phyloP scores from a whole-genome alignment of 2,797 vertebrate species.

The Pseudochaenichthys georgianus region DNA sequence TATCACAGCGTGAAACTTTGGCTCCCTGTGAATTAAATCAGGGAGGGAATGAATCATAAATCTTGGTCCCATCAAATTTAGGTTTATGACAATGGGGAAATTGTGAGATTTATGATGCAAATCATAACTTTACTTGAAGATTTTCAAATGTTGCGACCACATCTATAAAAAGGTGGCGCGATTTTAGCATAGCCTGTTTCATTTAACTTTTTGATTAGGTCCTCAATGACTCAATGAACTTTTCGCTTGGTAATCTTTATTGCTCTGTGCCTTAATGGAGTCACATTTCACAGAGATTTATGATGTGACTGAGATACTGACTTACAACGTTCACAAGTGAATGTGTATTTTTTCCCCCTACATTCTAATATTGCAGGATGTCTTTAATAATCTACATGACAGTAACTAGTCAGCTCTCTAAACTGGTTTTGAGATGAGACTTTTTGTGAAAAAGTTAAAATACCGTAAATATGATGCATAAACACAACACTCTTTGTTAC shows the following conservation, averaged over 20 bases:
- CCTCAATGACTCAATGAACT: slow-evolving; percentile 69
- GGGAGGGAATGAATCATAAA: slow-evolving; percentile 31
- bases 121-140: slow-evolving; percentile 51
- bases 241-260: slow-evolving; percentile 74
- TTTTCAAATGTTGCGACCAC: slow-evolving; percentile 53
- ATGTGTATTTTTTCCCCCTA: slow-evolving; percentile 47
- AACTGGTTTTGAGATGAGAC: slow-evolving; percentile 8
- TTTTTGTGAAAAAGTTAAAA: slow-evolving; percentile 8
- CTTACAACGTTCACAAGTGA: slow-evolving; percentile 53
- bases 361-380: slow-evolving; percentile 50
- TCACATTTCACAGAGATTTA: slow-evolving; percentile 77
- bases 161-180: slow-evolving; percentile 46
- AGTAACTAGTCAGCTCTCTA: slow-evolving; percentile 1
- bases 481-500: background rate
- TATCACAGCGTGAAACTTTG: slow-evolving; percentile 46
- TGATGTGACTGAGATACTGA: slow-evolving; percentile 54
- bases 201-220: slow-evolving; percentile 77
- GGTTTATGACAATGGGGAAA: slow-evolving; percentile 36
- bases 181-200: slow-evolving; percentile 59
- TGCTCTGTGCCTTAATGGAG: slow-evolving; percentile 72
- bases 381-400: slow-evolving; percentile 17
- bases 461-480: background rate
- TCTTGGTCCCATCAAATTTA: slow-evolving; percentile 31
- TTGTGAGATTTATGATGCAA: slow-evolving; percentile 54
- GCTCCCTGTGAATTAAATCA: slow-evolving; percentile 45